Base-by-base conservation (phyloP, 2,888 invertebrate species). In the Clostera curtula region DNA sequence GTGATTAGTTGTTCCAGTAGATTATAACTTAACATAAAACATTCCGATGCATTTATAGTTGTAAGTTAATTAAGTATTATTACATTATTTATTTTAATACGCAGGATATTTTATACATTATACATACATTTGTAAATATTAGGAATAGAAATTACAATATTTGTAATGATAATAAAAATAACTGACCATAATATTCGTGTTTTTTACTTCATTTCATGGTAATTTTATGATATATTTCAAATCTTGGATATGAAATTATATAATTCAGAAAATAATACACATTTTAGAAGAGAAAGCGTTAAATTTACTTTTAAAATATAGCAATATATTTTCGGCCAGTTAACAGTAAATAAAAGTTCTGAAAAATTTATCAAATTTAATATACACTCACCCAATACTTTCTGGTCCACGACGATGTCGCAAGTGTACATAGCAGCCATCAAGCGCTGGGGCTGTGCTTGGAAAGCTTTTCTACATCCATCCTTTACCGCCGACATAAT, bases 391-490 rank as follows among this genome's bases (percentile, higher is more conserved):
- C 96, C 96, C 59, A 96, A 85, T 40, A 93, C 93, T 77, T 95
- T 95, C 16, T 93, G 90, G 51, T 93, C 93, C 12, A 93, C 95
- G 36, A 92, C 89, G 36, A 97, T 93, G 49, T 88, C 91, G 66
- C 88, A 88, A 42, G 86, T 86, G 64, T 96, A 98, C 95, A 98
- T 97, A 3, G 99, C 98, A 2, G 93, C 95, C 87, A 98, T 95
- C 12, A 99, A 75, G 24, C 98, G 87, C 60, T 95, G 95, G 0
- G 95, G 92, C 59, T 95, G 95, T 25, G 90, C 89, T 64, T 95
- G 93, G 61, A 98, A 95, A 0, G 96, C 93, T 61, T 89, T 91
- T 16, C 92, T 87, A 62, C 97, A 97, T 0, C 91, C 93, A 40
- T 96, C 95, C 61, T 95, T 96, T 16, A 93, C 90, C 4, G 92